Conservation (phyloP, 2,888 invertebrate species). For the Drosophila putrida region DNA sequence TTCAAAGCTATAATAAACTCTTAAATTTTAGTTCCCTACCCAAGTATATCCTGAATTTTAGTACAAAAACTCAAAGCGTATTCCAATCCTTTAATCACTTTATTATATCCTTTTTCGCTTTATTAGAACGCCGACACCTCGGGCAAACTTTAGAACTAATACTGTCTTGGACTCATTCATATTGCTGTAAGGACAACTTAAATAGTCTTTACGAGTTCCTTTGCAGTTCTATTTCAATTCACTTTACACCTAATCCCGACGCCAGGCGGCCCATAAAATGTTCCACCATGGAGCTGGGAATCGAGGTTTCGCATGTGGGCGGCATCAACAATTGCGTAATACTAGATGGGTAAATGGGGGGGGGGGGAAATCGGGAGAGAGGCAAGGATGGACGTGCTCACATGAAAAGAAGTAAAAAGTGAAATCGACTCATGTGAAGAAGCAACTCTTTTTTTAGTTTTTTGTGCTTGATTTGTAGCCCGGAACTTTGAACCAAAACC, state of each 20-base stretch:
- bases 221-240: conserved; percentile 32
- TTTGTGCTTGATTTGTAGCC: conserved; percentile 39
- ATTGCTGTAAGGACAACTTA: conserved; percentile 33
- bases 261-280: conserved; percentile 42
- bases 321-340: conserved; percentile 68
- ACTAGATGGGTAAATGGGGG: background rate
- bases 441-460: conserved; percentile 11
- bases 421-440: conserved; percentile 30
- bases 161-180: conserved; percentile 18
- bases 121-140: too few relatives aligned
- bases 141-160: conserved; percentile 15
- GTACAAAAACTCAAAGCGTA: background rate
- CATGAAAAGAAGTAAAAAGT: conserved; percentile 37
- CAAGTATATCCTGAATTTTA: background rate
- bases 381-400: conserved; percentile 26
- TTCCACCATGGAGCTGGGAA: conserved; percentile 33
- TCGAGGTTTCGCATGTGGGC: conserved; percentile 29
- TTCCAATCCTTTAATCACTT: too few relatives aligned
- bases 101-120: too few relatives aligned
- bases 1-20: background rate
- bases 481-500: conserved; percentile 3
- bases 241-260: conserved; percentile 48
- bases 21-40: background rate
- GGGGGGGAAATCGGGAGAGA: background rate
- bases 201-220: conserved; percentile 26